Percentiles rank a stretch among this genome's conserved stretches.
These are phyloP conservation scores for Physeter macrocephalus DNA, from an alignment of 2,113 vertebrate genomes.

Conservation along the genomic window DNA sequence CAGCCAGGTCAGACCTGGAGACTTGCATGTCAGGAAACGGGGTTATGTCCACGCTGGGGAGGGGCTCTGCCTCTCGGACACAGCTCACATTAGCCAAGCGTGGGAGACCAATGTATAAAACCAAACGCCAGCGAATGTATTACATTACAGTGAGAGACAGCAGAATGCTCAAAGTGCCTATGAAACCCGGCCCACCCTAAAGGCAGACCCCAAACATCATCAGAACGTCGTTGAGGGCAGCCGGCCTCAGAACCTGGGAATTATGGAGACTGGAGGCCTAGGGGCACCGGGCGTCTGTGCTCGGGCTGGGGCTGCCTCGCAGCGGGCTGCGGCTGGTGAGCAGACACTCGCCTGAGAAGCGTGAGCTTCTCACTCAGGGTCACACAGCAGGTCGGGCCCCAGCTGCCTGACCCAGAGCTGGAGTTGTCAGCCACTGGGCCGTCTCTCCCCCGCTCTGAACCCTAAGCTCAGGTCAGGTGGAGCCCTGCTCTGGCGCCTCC, in stretches of 20 bases:
- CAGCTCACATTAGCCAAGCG: neutral
- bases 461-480: fast-evolving
- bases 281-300: fast-evolving
- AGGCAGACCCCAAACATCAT: no score
- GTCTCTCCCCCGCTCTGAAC: fast-evolving
- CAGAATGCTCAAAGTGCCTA: fast-evolving
- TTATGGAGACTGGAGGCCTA: fast-evolving
- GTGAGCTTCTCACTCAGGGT: neutral
- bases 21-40: neutral
- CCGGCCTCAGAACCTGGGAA: no score
- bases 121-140: fast-evolving
- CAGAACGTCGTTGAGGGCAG: fast-evolving
- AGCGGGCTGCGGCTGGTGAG: neutral
- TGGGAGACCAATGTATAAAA: fast-evolving
- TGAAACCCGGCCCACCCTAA: neutral
- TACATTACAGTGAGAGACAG: fast-evolving
- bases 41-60: fast-evolving
- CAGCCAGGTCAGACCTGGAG: neutral
- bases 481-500: fast-evolving
- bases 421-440: neutral
- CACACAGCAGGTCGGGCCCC: neutral
- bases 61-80: no score
- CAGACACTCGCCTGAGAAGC: neutral
- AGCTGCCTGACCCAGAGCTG: neutral
- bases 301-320: neutral